Base-by-base conservation (phyloP, 2,888 invertebrate species). In the Stomorhina lunata region DNA sequence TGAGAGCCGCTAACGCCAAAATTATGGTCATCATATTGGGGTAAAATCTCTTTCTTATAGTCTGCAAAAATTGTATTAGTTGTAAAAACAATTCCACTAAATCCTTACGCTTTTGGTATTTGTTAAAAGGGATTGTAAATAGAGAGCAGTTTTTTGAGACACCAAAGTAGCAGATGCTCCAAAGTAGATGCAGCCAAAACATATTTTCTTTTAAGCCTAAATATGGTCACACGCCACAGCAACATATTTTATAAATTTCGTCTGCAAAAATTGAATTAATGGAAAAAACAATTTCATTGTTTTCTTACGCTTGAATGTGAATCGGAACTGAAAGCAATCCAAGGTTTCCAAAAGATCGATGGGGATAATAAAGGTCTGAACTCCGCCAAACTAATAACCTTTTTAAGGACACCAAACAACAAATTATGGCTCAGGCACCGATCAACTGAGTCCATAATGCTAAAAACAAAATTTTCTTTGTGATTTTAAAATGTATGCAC, bases 211-310 rank as follows among this genome's bases (percentile, higher is more conserved):
- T n/a, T n/a, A n/a, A n/a, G n/a, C n/a, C n/a, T n/a, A n/a, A n/a
- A n/a, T n/a, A n/a, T n/a, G n/a, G n/a, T 15, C 29, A 20, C 7
- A 6, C 22, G 7, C 48, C 40, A 25, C 22, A 22, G 32, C 22
- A 27, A 65, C 20, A 17, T 6, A 22, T 45, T 9, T 25, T n/a
- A n/a, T n/a, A n/a, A 17, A 45, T 6, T 10, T 37, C n/a, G 17
- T 71, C 76, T 71, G 71, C 20, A 80, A 76, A 71, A 71, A 71
- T 59, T 15, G 17, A 1, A 71, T 80, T 79, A 79, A 57, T 76
- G 25, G 37, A n/a, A 73, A 75, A 81, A 79, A 83, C 75, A 79
- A 76, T 68, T 68, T 65, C 66, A 75, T 77, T 75, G 72, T 72
- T 73, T 81, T 53, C 68, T 81, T 81, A 81, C 81, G 43, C 43